Evolutionary conservation across 2,797 vertebrate genomes (phyloP).

Genomic region (Sebastes hubbsi): DNA sequence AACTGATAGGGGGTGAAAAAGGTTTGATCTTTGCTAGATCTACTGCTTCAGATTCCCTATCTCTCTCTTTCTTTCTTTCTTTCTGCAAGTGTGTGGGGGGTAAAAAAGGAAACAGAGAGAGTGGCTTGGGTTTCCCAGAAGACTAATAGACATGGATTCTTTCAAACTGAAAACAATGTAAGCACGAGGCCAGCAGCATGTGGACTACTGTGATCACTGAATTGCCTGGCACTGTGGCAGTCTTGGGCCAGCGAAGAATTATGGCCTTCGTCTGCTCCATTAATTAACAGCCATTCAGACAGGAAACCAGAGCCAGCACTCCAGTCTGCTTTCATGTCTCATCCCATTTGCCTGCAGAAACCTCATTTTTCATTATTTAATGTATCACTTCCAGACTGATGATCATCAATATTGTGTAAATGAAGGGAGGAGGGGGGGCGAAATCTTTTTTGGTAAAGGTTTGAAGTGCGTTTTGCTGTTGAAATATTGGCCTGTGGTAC

Average conservation of each 20-base stretch:
- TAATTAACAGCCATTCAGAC: constrained; percentile 81
- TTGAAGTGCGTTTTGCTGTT: constrained; percentile 56
- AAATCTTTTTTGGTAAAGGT: constrained; percentile 32
- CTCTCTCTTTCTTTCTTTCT: constrained; percentile 18
- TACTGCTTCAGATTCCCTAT: constrained; percentile 35
- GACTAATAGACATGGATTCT: constrained; percentile 37
- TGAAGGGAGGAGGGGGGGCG: not conserved
- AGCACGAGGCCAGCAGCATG: constrained; percentile 41
- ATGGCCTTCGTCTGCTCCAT: constrained; percentile 77
- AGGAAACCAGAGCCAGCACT: constrained; percentile 81
- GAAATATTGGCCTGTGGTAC: constrained; percentile 42
- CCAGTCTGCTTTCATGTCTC: constrained; percentile 75
- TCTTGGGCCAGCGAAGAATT: constrained; percentile 59
- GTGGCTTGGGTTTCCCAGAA: constrained; percentile 35
- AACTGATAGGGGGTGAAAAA: constrained; percentile 75
- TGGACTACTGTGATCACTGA: constrained; percentile 27
- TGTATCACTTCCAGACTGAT: constrained; percentile 71
- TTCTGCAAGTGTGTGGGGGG: constrained; percentile 19
- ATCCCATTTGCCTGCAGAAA: constrained; percentile 75
- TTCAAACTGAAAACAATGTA: constrained; percentile 46
- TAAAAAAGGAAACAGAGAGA: not conserved
- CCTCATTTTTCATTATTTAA: constrained; percentile 79
- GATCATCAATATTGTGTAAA: constrained; percentile 67
- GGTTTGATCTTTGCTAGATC: constrained; percentile 70
- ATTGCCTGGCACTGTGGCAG: constrained; percentile 61